phyloP scores from a whole-genome alignment of 2,797 vertebrate species.

The Pseudochromis fuscus region DNA sequence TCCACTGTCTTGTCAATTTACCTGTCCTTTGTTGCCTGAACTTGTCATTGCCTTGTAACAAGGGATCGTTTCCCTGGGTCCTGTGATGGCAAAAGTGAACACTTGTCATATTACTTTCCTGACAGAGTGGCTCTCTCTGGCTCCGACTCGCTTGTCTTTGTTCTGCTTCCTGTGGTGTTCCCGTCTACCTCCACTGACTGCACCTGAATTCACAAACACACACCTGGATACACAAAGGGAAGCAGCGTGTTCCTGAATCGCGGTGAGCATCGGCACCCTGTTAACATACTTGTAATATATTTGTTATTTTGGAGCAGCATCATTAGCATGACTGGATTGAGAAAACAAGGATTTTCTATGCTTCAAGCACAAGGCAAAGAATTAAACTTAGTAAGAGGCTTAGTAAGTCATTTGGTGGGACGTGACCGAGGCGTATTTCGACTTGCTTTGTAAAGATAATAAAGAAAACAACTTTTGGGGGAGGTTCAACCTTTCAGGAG shows the following conservation, averaged over 20 bases:
- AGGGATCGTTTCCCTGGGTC: conserved; percentile 65
- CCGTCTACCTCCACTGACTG: conserved; percentile 31
- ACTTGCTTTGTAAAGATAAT: conserved; percentile 39
- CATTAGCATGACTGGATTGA: conserved; percentile 38
- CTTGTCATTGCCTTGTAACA: conserved; percentile 67
- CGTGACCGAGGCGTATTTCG: not conserved
- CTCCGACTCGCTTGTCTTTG: conserved; percentile 50
- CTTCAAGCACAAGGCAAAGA: conserved; percentile 27
- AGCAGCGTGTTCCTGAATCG: not conserved
- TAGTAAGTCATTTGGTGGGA: conserved; percentile 32
- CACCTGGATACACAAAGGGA: conserved; percentile 25
- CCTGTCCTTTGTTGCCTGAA: conserved; percentile 73
- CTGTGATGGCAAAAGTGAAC: conserved; percentile 66
- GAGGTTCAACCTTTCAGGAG: conserved; percentile 9
- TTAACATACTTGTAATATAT: conserved; percentile 2
- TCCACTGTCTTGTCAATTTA: conserved; percentile 75
- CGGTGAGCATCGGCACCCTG: not conserved
- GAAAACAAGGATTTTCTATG: conserved; percentile 35
- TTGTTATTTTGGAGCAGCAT: conserved; percentile 31
- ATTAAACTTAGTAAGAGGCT: conserved; percentile 41
- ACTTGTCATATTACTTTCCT: conserved; percentile 77
- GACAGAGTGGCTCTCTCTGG: conserved; percentile 58
- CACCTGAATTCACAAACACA: conserved; percentile 46
- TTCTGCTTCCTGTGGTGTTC: conserved; percentile 37
- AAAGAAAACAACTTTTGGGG: conserved; percentile 17